phyloP scores from a whole-genome alignment of 2,797 vertebrate genomes.

The Poeciliopsis gracilis region DNA sequence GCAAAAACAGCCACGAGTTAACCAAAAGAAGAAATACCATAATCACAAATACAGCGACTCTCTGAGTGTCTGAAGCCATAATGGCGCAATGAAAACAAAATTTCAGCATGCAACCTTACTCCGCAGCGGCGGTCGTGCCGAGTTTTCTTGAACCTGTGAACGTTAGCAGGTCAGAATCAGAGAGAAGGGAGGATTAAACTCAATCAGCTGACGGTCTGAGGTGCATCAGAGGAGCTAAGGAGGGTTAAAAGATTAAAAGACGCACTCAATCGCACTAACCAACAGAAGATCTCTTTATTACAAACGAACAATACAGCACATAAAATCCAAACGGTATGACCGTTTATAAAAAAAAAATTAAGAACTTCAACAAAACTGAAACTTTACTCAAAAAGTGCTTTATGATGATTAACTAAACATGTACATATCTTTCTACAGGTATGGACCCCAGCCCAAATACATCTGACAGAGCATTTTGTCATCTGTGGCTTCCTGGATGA shows the following conservation, averaged over 20 bases:
- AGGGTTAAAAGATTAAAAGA: conserved; percentile 68
- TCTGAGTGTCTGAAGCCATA: conserved; percentile 59
- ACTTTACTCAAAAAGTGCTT: conserved; percentile 8
- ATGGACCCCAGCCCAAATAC: conserved; percentile 98
- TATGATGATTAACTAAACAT: neutral
- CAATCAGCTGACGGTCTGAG: conserved; percentile 46
- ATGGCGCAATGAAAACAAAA: conserved; percentile 2
- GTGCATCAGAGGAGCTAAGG: conserved; percentile 32
- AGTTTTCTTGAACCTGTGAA: conserved; percentile 16
- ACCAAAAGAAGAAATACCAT: conserved; percentile 62
- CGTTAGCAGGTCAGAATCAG: conserved; percentile 15
- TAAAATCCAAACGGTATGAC: neutral
- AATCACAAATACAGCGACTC: conserved; percentile 52
- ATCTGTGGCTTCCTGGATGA: conserved; percentile 96
- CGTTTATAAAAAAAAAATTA: conserved; percentile 47
- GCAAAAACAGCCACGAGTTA: conserved; percentile 62
- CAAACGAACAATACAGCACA: conserved; percentile 3
- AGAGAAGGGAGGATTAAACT: conserved; percentile 54
- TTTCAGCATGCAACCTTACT: neutral
- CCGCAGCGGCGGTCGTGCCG: too few species aligned
- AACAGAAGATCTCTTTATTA: conserved; percentile 56
- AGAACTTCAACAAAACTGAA: conserved; percentile 27
- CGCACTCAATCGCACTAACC: conserved; percentile 12
- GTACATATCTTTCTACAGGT: conserved; percentile 80
- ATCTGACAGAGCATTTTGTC: conserved; percentile 95